Conservation (phyloP, 2,797 vertebrate species). For the Toxotes lorentzi region DNA sequence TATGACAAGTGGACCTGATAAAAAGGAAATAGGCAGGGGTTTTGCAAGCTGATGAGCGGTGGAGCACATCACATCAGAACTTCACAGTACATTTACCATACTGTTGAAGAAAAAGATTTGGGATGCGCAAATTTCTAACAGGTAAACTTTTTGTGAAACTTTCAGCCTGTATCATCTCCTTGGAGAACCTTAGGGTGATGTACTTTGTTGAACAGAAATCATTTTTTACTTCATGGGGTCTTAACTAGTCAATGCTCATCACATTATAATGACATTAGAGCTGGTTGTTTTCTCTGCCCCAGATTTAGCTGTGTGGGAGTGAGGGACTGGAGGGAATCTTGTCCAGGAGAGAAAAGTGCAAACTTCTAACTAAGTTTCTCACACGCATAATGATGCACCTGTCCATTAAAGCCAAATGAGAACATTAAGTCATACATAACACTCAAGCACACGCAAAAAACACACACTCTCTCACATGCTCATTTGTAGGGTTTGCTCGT, state of each 20-base stretch:
- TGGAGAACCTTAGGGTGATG: constrained; percentile 29
- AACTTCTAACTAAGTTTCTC: constrained; percentile 56
- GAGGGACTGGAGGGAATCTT: constrained; percentile 56
- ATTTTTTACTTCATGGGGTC: constrained; percentile 60
- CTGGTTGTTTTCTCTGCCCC: constrained; percentile 58
- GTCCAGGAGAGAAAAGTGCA: constrained; percentile 56
- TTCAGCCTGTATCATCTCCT: constrained; percentile 45
- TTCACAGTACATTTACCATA: constrained; percentile 60
- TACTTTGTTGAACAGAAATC: constrained; percentile 40
- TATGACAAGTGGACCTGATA: constrained; percentile 59
- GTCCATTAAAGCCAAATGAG: constrained; percentile 66
- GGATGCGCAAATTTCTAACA: constrained; percentile 31
- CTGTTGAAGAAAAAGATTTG: constrained; percentile 28
- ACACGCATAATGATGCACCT: constrained; percentile 66
- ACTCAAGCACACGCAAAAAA: not conserved
- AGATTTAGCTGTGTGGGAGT: constrained; percentile 65
- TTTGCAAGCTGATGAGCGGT: constrained; percentile 54
- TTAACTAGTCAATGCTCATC: constrained; percentile 68
- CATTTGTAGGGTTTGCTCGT: constrained; percentile 31
- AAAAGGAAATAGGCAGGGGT: constrained; percentile 56
- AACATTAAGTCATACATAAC: constrained; percentile 48
- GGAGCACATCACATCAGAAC: constrained; percentile 49
- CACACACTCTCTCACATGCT: constrained; percentile 12
- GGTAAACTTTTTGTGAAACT: constrained; percentile 54
- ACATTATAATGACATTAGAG: constrained; percentile 72